These are phyloP conservation scores for Cataglyphis hispanica DNA, from an alignment of 1,140 invertebrate genomes.

Conservation along the genomic window DNA sequence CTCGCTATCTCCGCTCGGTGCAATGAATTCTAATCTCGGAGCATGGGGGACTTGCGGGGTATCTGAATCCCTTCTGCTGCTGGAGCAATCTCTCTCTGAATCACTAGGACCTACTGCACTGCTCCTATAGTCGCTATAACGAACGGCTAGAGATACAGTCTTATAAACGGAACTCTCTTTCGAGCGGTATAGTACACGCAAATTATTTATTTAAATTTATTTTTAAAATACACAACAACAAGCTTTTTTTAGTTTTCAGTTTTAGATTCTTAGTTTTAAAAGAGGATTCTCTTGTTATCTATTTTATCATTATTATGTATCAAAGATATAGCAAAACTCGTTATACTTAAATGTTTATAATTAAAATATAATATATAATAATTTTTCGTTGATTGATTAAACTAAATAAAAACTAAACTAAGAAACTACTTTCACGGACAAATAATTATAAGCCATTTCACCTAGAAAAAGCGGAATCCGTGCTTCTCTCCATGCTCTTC, in stretches of 20 bases:
- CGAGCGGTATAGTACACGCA: not conserved
- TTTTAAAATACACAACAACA: not conserved
- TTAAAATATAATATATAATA: conserved; percentile 13
- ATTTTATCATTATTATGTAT: not conserved
- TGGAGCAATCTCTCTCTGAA: conserved; percentile 93
- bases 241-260: not conserved
- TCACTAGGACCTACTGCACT: conserved; percentile 95
- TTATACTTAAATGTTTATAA: not conserved
- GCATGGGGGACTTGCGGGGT: conserved; percentile 83
- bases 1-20: conserved; percentile 93
- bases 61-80: conserved; percentile 89
- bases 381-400: not conserved
- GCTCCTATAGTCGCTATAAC: conserved; percentile 96
- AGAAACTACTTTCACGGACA: no score
- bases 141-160: conserved; percentile 78
- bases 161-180: conserved; percentile 57
- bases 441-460: conserved; percentile 84
- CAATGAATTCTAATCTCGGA: conserved; percentile 89
- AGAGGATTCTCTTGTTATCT: not conserved
- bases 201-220: not conserved
- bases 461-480: conserved; percentile 97
- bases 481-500: conserved; percentile 95
- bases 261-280: not conserved
- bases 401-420: no score
- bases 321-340: not conserved